Evolutionary conservation across 2,113 vertebrate genomes (phyloP).

Genomic region (Puffinus mauretanicus): DNA sequence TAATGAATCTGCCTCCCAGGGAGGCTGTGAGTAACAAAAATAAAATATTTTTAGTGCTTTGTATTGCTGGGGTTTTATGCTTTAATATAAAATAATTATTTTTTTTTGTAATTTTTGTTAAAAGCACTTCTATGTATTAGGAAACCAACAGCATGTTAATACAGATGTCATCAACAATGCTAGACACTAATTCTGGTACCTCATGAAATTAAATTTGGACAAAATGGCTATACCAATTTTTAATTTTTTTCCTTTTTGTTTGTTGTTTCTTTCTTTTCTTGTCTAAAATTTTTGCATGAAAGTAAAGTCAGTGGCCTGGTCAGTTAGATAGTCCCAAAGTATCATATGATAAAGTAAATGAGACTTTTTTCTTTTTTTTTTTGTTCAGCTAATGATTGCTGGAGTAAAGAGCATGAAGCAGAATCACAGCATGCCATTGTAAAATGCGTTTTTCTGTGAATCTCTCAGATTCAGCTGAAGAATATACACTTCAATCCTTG

Average conservation of each 20-base stretch:
- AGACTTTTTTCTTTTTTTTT: not conserved
- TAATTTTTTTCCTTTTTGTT: not conserved
- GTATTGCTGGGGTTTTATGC: not conserved
- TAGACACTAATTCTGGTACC: constrained; percentile 20
- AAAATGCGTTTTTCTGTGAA: constrained; percentile 42
- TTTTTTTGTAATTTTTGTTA: not conserved
- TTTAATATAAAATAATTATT: not conserved
- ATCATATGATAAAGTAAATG: constrained; percentile 23
- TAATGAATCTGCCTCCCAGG: constrained; percentile 33
- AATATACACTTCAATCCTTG: not conserved
- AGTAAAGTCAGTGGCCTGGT: constrained; percentile 7
- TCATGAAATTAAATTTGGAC: constrained; percentile 35
- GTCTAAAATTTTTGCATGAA: not conserved
- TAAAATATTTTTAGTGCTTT: not conserved
- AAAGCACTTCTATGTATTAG: not conserved
- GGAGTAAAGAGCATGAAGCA: not conserved
- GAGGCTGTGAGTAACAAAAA: not conserved
- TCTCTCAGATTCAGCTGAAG: constrained; percentile 51
- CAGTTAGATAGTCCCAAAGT: constrained; percentile 41
- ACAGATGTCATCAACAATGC: not conserved
- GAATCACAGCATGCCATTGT: constrained; percentile 14
- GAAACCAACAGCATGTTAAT: constrained; percentile 23
- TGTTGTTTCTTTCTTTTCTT: not conserved
- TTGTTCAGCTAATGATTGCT: not conserved
- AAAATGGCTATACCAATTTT: not conserved